Conservation (phyloP, 2,888 invertebrate species). For the Drosophila kambysellisi region DNA sequence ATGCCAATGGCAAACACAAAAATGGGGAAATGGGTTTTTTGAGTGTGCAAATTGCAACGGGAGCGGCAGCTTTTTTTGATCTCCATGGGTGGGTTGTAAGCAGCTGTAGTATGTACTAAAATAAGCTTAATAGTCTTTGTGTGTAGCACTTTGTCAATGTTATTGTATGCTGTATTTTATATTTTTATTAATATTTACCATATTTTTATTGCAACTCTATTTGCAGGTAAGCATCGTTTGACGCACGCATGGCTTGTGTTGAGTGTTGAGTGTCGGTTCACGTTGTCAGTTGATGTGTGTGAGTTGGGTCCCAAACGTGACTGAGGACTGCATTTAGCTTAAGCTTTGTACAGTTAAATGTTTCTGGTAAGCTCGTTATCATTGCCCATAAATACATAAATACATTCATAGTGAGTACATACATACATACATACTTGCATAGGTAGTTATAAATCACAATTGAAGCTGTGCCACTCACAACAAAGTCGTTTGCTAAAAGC, state of each 20-base stretch:
- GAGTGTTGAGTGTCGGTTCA: slow-evolving; percentile 34
- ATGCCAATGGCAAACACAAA: slow-evolving; percentile 43
- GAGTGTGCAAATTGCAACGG: slow-evolving; percentile 34
- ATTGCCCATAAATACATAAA: slow-evolving; percentile 1
- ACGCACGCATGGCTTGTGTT: slow-evolving; percentile 32
- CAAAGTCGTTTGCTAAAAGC: slow-evolving; percentile 32
- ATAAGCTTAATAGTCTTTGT: slow-evolving; percentile 31
- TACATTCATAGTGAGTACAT: not conserved
- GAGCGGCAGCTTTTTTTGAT: slow-evolving; percentile 28
- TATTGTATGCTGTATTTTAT: not conserved
- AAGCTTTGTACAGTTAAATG: slow-evolving; percentile 26
- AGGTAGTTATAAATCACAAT: slow-evolving; percentile 5
- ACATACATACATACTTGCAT: not conserved
- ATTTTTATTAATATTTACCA: slow-evolving; percentile 31
- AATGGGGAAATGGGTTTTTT: slow-evolving; percentile 42
- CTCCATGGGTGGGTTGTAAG: slow-evolving; percentile 52
- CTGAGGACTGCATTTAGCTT: slow-evolving; percentile 55
- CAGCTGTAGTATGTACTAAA: slow-evolving; percentile 7
- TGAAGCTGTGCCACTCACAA: slow-evolving; percentile 35
- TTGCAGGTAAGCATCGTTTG: slow-evolving; percentile 69
- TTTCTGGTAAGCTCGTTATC: slow-evolving; percentile 52
- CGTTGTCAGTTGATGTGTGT: slow-evolving; percentile 22
- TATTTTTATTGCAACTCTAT: slow-evolving; percentile 27
- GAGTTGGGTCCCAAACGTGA: slow-evolving; percentile 50
- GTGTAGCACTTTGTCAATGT: slow-evolving; percentile 13